Percentiles rank a stretch among this genome's conserved stretches.
Evolutionary conservation across 2,888 invertebrate species (phyloP).

Genomic region (Eupeodes luniger): DNA sequence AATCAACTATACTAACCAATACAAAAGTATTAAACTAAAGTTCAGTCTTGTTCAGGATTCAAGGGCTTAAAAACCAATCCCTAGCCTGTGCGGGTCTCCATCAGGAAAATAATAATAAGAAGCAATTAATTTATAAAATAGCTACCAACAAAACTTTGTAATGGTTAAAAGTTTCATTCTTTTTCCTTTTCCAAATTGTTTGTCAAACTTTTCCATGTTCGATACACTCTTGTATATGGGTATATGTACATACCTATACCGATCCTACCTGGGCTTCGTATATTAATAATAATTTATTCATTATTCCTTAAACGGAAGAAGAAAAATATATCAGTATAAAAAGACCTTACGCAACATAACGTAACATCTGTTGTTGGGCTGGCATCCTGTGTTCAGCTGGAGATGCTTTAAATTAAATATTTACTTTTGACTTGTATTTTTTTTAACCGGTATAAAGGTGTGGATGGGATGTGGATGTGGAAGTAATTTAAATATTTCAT

Average conservation of each 20-base stretch:
- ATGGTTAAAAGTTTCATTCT: constrained; percentile 51
- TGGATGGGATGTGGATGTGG: background rate
- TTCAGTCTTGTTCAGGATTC: background rate
- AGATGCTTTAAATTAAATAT: constrained; percentile 36
- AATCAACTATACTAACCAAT: background rate
- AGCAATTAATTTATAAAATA: constrained; percentile 66
- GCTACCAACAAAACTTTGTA: constrained; percentile 49
- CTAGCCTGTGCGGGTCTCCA: background rate
- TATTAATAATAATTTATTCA: constrained; percentile 35
- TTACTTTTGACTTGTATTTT: constrained; percentile 12
- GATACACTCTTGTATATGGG: background rate
- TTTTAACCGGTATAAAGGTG: background rate
- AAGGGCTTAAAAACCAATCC: constrained; percentile 8
- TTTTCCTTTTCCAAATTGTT: constrained; percentile 47
- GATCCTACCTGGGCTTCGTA: background rate
- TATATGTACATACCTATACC: too few relatives aligned
- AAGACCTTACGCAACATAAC: constrained; percentile 6
- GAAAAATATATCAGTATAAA: background rate
- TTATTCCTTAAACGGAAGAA: constrained; percentile 12
- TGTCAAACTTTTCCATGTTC: constrained; percentile 46
- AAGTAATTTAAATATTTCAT: constrained; percentile 28
- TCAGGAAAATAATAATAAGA: constrained; percentile 47
- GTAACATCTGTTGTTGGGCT: background rate
- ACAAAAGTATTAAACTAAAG: constrained; percentile 13
- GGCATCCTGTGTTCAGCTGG: background rate